These are phyloP conservation scores for Drosophila atroscutellata DNA, from an alignment of 2,888 invertebrate species.

Conservation along the genomic window DNA sequence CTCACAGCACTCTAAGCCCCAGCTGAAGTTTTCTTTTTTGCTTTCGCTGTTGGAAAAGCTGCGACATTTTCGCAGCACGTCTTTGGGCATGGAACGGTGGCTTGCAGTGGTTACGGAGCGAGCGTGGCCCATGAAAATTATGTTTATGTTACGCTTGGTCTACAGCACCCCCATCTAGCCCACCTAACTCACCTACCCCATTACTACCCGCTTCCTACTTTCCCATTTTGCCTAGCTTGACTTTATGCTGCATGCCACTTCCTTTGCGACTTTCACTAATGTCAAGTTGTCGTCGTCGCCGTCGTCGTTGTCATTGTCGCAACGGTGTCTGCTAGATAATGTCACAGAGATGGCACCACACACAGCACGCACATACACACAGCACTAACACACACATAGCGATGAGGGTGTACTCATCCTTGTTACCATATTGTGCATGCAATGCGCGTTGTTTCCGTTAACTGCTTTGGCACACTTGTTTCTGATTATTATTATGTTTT, in stretches of 20 bases:
- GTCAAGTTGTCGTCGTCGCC: constrained; percentile 75
- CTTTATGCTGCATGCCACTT: constrained; percentile 75
- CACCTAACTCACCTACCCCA: background rate
- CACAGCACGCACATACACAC: constrained; percentile 18
- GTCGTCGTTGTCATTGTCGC: constrained; percentile 40
- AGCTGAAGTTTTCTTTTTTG: constrained; percentile 3
- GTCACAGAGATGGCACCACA: constrained; percentile 58
- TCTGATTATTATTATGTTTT: constrained; percentile 80
- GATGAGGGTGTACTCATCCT: constrained; percentile 47
- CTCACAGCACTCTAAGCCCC: constrained; percentile 1
- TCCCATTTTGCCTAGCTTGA: constrained; percentile 33
- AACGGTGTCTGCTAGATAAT: constrained; percentile 77
- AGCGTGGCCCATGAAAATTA: constrained; percentile 76
- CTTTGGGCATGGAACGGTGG: constrained; percentile 11
- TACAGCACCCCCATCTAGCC: background rate
- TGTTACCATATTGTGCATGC: constrained; percentile 77
- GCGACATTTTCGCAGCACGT: constrained; percentile 46
- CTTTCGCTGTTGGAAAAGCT: constrained; percentile 45
- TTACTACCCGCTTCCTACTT: background rate
- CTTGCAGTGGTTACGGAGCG: constrained; percentile 40
- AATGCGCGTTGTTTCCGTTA: constrained; percentile 81
- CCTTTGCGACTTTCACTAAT: constrained; percentile 80
- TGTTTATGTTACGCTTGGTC: constrained; percentile 68
- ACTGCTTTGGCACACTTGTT: constrained; percentile 82
- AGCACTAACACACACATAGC: constrained; percentile 12